Conservation (phyloP, 2,797 vertebrate species). For the Falco berigora region DNA sequence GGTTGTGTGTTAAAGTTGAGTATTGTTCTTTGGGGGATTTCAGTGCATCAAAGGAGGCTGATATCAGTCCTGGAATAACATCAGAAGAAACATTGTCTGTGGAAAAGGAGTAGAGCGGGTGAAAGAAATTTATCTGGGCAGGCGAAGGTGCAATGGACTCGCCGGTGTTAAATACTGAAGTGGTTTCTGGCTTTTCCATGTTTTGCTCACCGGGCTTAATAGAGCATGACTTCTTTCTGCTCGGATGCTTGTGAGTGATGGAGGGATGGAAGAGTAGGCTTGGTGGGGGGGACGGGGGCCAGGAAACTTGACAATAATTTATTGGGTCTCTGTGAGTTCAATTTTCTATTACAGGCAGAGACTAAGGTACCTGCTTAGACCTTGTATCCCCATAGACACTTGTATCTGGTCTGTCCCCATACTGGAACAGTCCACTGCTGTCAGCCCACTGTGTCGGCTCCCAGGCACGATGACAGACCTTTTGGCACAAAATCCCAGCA, state of each 20-base stretch:
- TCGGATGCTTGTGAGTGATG: background rate
- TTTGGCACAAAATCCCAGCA: background rate
- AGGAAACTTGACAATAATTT: background rate
- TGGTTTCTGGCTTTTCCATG: background rate
- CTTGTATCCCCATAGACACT: background rate
- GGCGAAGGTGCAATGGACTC: background rate
- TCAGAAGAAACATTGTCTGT: background rate
- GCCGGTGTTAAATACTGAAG: background rate
- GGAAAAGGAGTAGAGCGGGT: background rate
- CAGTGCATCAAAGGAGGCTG: slow-evolving; percentile 12
- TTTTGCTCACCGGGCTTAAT: background rate
- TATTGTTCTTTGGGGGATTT: slow-evolving; percentile 14
- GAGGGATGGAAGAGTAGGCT: background rate
- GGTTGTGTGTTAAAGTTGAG: background rate
- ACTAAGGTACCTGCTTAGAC: background rate
- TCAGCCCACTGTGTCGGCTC: background rate
- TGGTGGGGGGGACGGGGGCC: background rate
- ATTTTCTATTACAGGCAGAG: background rate
- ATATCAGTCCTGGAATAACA: slow-evolving; percentile 14
- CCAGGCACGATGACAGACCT: fast-evolving
- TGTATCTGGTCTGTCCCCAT: background rate
- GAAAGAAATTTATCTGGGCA: background rate
- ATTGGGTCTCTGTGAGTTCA: background rate
- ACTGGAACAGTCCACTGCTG: fast-evolving
- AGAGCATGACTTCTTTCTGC: background rate